Conservation (phyloP, 2,113 vertebrate genomes). For the Psophia crepitans region DNA sequence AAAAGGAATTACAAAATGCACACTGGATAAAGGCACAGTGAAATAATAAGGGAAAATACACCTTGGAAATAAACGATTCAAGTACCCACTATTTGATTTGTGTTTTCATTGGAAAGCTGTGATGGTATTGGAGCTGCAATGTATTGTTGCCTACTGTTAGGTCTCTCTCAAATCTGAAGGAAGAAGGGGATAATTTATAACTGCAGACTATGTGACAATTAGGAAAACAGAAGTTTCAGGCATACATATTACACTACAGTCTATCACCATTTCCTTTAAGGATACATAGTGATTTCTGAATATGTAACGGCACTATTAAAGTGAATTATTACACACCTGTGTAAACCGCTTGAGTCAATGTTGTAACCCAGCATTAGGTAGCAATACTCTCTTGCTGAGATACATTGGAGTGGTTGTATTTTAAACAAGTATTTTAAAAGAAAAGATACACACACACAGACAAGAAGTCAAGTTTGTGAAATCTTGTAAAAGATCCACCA, state of each 20-base stretch:
- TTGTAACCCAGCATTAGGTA: background rate
- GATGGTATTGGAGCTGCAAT: background rate
- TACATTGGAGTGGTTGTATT: no score
- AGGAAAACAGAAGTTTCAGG: background rate
- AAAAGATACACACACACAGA: background rate
- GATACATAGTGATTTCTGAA: background rate
- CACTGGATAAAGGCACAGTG: background rate
- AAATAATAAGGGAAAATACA: background rate
- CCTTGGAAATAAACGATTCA: background rate
- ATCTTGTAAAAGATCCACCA: background rate
- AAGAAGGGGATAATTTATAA: background rate
- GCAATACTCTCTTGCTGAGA: background rate
- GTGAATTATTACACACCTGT: background rate
- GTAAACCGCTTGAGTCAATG: background rate
- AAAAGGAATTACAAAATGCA: background rate
- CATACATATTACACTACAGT: background rate
- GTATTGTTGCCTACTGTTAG: background rate
- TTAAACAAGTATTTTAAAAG: background rate
- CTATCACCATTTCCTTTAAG: background rate
- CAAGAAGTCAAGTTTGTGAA: background rate
- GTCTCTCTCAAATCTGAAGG: background rate
- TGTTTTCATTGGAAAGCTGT: background rate
- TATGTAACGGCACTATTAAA: background rate
- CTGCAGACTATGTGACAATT: background rate
- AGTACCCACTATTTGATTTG: background rate